Evolutionary conservation across 2,888 invertebrate species (phyloP).

Genomic region (Pyrrhosoma nymphula): DNA sequence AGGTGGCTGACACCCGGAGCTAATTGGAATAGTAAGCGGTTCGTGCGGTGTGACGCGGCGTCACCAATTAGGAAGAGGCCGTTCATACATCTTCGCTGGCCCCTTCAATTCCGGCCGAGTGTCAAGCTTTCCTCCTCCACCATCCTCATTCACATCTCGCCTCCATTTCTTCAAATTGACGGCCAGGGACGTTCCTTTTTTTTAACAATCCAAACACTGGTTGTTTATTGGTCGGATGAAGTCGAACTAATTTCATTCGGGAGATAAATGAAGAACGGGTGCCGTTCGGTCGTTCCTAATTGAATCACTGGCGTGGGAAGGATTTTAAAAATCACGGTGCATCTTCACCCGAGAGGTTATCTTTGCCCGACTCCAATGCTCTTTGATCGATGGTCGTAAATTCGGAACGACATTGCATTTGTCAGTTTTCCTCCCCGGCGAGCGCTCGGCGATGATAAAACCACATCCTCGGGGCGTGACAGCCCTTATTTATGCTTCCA

Average conservation of each 20-base stretch:
- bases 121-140: background rate
- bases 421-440: background rate
- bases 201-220: background rate
- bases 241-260: background rate
- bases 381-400: slow-evolving; percentile 16
- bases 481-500: background rate
- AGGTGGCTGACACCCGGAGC: slow-evolving; percentile 3
- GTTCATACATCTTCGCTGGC: slow-evolving; percentile 1
- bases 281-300: background rate
- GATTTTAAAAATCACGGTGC: background rate
- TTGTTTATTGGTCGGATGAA: slow-evolving; percentile 13
- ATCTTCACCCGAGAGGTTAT: background rate
- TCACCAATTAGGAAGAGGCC: slow-evolving; percentile 4
- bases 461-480: background rate
- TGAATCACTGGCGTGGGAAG: background rate
- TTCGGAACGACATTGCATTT: background rate
- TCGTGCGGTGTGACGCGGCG: background rate
- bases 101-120: background rate
- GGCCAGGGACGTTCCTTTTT: background rate
- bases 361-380: background rate
- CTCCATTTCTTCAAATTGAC: background rate
- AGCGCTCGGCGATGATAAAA: background rate
- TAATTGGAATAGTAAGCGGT: slow-evolving; percentile 1
- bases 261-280: background rate
- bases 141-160: background rate